These are phyloP conservation scores for Vulpes ferrilata DNA, from an alignment of 2,113 vertebrate species.

Conservation along the genomic window DNA sequence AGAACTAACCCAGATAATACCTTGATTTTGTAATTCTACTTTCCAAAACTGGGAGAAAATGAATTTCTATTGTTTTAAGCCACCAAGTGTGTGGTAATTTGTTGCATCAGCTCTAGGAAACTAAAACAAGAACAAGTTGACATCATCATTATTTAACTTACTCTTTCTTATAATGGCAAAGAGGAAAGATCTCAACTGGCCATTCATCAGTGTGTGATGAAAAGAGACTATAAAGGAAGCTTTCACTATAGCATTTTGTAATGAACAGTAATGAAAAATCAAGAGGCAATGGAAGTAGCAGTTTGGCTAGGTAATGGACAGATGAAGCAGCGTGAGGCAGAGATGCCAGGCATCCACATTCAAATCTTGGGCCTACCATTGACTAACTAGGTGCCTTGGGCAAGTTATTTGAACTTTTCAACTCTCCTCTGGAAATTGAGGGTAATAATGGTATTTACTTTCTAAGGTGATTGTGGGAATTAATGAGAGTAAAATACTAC, in stretches of 20 bases:
- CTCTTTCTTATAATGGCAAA: background rate
- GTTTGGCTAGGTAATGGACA: background rate
- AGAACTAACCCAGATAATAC: background rate
- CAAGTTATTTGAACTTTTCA: background rate
- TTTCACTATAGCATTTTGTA: background rate
- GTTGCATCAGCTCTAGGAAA: background rate
- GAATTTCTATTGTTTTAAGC: background rate
- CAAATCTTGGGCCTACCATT: background rate
- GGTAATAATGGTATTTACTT: background rate
- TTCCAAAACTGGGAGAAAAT: background rate
- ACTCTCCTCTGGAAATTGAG: background rate
- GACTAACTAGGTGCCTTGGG: background rate
- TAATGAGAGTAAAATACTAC: background rate
- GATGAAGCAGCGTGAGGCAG: background rate
- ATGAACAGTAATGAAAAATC: background rate
- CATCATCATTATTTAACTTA: conserved; percentile 19
- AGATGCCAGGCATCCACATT: background rate
- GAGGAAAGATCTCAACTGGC: background rate
- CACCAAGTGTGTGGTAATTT: background rate
- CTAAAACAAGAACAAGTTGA: background rate
- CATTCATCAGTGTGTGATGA: background rate
- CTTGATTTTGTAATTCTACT: background rate
- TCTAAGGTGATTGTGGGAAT: background rate
- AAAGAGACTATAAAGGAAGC: background rate
- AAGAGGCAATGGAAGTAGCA: background rate